These are phyloP conservation scores for Athene cunicularia DNA, from an alignment of 2,113 vertebrate species.

Conservation along the genomic window DNA sequence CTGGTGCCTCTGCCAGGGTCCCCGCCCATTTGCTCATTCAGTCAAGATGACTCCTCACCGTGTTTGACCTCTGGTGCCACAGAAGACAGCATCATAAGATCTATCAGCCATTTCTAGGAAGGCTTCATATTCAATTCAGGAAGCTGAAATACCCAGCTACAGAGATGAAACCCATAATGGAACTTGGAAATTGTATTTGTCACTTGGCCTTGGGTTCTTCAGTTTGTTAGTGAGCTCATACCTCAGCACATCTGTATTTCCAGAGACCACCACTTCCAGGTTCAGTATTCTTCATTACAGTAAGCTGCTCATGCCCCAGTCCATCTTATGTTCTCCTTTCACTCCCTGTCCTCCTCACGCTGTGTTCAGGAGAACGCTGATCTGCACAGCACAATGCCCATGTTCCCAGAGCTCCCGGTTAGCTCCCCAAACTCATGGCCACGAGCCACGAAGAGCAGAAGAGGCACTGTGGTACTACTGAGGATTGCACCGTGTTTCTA, in stretches of 20 bases:
- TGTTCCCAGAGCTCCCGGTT: not conserved
- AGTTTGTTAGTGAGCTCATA: not conserved
- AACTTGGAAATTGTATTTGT: not conserved
- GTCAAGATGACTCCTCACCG: not conserved
- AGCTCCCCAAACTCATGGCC: not conserved
- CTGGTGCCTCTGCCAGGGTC: not conserved
- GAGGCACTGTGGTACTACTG: rapidly evolving
- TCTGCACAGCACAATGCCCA: not conserved
- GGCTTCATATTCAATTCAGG: not conserved
- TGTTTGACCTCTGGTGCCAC: not conserved
- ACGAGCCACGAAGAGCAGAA: not conserved
- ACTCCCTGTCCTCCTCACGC: not conserved
- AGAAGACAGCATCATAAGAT: not conserved
- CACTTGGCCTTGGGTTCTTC: not conserved
- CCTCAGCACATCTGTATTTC: not conserved
- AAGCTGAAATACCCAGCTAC: not conserved
- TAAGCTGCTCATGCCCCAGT: not conserved
- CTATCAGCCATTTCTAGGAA: not conserved
- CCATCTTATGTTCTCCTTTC: rapidly evolving
- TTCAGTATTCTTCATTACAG: not conserved
- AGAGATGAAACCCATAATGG: not conserved
- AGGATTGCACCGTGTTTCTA: not conserved
- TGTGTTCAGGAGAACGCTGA: not conserved
- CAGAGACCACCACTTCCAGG: not conserved
- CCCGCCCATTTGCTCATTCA: not conserved